Base-by-base conservation (phyloP, 2,888 invertebrate species). In the Halictus ligatus region DNA sequence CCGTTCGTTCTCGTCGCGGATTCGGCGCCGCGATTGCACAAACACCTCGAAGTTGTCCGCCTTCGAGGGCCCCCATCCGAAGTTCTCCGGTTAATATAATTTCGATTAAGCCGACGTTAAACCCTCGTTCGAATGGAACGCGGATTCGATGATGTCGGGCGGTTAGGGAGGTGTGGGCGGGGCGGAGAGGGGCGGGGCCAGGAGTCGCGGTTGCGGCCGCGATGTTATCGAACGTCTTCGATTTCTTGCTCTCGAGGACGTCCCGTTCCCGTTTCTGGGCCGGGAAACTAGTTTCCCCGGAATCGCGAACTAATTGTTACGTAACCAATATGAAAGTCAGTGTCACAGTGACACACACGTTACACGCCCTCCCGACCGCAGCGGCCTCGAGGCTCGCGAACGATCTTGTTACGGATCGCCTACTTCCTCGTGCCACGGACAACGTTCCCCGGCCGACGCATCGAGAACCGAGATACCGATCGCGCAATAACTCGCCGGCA, bases 281-380 rank as follows among this genome's bases (percentile, higher is more conserved):
- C 72, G 74, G 75, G 10, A 72, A 88, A 76, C 89, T 78, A 40
- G 83, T 84, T 84, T 78, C 69, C 72, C 21, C 58, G 48, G 75
- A 82, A 80, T 73, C 54, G 43, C 5, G 54, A n/a, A 40, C 78
- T 78, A 82, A 87, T 88, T 77, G 81, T 91, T 90, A 85, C 71
- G 83, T 76, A 90, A 89, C 67, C 75, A 25, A 74, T 72, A 84
- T 60, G 89, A 89, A 90, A 90, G 86, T 90, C 88, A 90, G 84
- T 90, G 90, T 90, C 89, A 90, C 46, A 67, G 89, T 79, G 83
- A 80, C n/a, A n/a, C n/a, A n/a, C n/a, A n/a, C 67, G 69, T 78
- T n/a, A 18, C 7, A 54, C 48, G 4, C 3, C n/a, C 35, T 48
- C 12, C 10, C 75, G 67, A 81, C 54, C 75, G 48, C 69, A 18